A percentile compares a stretch with the other conserved stretches of the same genome.
Conservation (phyloP, 2,113 vertebrate species). For the Cephalopterus ornatus region DNA sequence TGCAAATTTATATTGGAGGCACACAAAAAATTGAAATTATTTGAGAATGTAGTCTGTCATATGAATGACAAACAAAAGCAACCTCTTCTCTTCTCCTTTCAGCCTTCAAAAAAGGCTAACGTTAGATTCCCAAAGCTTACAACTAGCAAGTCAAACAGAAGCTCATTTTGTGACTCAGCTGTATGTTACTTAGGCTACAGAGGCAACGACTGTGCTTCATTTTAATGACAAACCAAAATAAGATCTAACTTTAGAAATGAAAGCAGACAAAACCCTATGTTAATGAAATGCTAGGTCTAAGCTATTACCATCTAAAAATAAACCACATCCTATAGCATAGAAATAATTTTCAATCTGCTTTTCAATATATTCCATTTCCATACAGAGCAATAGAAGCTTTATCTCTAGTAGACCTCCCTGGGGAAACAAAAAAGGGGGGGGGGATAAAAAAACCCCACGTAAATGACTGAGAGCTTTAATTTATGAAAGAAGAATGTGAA, state of each 20-base stretch:
- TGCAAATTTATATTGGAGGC: neutral
- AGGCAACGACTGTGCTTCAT: neutral
- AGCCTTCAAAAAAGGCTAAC: fast-evolving
- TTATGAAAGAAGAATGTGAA: neutral
- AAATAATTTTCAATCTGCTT: neutral
- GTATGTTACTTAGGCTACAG: neutral
- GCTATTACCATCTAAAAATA: neutral
- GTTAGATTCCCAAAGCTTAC: neutral
- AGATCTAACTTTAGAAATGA: neutral
- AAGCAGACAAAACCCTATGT: neutral
- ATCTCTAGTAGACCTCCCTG: neutral
- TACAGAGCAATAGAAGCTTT: neutral
- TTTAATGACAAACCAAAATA: neutral
- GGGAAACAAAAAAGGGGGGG: fast-evolving
- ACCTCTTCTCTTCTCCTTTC: neutral
- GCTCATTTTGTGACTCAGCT: neutral
- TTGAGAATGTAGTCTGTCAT: neutral
- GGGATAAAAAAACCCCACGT: neutral
- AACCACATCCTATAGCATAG: neutral
- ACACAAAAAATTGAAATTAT: neutral
- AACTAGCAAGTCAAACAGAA: neutral
- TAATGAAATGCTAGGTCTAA: neutral
- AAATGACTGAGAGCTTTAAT: neutral
- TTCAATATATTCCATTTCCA: neutral
- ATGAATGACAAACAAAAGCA: neutral